Base-by-base conservation (phyloP, 1,140 invertebrate genomes). In the Idris sp. region DNA sequence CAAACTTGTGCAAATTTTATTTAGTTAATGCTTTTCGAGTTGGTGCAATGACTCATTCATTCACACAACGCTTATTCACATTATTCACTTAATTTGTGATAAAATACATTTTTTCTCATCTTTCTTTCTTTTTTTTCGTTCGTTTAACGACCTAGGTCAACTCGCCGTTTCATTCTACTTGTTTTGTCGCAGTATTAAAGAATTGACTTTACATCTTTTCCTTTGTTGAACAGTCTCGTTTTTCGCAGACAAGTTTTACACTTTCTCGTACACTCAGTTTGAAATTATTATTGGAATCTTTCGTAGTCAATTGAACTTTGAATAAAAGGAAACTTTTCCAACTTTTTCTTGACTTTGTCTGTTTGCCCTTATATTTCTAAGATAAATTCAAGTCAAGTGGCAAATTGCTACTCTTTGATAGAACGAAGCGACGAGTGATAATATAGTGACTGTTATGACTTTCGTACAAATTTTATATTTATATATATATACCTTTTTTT, bases 101-200 rank as follows among this genome's bases (percentile, higher is more conserved):
- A 84, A 84, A 85, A 84, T 85, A 85, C 80, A 83, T 73, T 83
- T 67, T 76, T 79, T 82, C 74, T 68, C n/a, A n/a, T n/a, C n/a
- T n/a, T n/a, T n/a, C n/a, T n/a, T n/a, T n/a, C n/a, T n/a, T n/a
- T n/a, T n/a, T n/a, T n/a, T n/a, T n/a, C n/a, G 75, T 79, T 46
- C 38, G 44, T 76, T 79, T 79, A 75, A 68, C 49, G 56, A 74
- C 62, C 46, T 67, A 76, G 69, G 48, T 53, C 49, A 72, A 79
- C 79, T 78, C 76, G 65, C 77, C 78, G 79, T 79, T 71, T 54
- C 67, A 67, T 78, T 77, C 46, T 58, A 79, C 74, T 62, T 58
- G 40, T 67, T 59, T 67, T 61, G 53, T 54, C 36, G 36, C 49
- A 75, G 53, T 59, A 65, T 76, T 65, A 61, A 64, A 59, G 46